A percentile compares a stretch with the other conserved stretches of the same genome.
Evolutionary conservation across 2,888 invertebrate genomes (phyloP).

Genomic region (Dicyrtoma fusca): DNA sequence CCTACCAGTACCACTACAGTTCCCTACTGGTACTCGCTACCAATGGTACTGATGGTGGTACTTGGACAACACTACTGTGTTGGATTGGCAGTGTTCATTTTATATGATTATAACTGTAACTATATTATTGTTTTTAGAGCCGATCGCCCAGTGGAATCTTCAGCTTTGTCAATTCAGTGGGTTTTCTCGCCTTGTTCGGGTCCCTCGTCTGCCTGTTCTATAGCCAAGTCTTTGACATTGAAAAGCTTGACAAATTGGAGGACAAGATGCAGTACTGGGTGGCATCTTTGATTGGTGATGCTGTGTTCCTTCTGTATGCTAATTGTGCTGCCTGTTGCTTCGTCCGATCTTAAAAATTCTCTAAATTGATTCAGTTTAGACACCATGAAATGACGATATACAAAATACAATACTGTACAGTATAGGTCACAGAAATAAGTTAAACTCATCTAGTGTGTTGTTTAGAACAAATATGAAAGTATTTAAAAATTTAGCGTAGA

Average conservation of each 20-base stretch:
- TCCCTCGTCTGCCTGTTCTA: slow-evolving; percentile 46
- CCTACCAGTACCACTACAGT: no score
- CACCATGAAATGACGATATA: neutral
- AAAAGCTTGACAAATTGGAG: slow-evolving; percentile 34
- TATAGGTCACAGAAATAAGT: neutral
- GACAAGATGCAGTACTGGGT: slow-evolving; percentile 37
- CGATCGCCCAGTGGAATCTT: slow-evolving; percentile 45
- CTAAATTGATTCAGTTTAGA: no score
- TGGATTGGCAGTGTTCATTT: no score
- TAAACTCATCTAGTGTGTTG: no score
- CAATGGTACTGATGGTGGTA: no score
- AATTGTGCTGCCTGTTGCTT: slow-evolving; percentile 22
- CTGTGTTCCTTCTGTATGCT: slow-evolving; percentile 42
- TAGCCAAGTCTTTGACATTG: slow-evolving; percentile 9
- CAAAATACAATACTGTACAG: neutral
- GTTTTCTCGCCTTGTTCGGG: slow-evolving; percentile 42
- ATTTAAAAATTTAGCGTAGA: no score
- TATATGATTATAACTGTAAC: no score
- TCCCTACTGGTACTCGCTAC: no score
- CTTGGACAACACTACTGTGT: no score
- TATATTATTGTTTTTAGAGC: slow-evolving; percentile 35
- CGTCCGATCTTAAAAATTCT: neutral
- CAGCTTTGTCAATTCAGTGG: slow-evolving; percentile 50
- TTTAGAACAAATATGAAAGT: no score
- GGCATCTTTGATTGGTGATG: slow-evolving; percentile 43